Evolutionary conservation across 64 coral and sea anemone genomes (phyloP).

Genomic region (Trachythela sp.): DNA sequence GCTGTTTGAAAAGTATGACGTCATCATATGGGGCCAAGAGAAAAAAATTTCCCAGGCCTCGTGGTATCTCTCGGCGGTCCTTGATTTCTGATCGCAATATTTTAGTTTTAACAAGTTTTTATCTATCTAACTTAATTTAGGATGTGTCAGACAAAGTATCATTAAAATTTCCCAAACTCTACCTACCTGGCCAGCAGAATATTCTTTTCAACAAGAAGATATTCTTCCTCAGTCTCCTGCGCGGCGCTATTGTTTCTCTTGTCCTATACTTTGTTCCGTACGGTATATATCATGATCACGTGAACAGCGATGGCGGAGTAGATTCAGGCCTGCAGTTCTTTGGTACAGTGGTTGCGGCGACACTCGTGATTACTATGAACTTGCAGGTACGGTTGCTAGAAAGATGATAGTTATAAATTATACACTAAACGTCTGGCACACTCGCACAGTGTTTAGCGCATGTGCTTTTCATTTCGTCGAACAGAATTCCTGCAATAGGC

Average conservation of each 20-base stretch:
- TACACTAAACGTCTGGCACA: no score
- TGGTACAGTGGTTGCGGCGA: constrained; percentile 82
- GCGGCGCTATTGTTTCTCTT: constrained; percentile 72
- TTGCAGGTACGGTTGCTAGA: constrained; percentile 56
- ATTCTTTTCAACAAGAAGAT: constrained; percentile 95
- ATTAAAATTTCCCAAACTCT: constrained; percentile 62
- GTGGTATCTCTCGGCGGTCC: no score
- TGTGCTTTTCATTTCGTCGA: no score
- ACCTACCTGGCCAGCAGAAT: constrained; percentile 91
- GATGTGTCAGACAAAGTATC: constrained; percentile 75
- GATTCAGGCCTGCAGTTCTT: constrained; percentile 70
- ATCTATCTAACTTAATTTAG: constrained; percentile 37
- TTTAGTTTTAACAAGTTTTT: no score
- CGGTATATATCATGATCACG: constrained; percentile 47
- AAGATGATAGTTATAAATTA: not conserved
- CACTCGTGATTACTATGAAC: constrained; percentile 81
- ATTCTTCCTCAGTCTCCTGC: constrained; percentile 75
- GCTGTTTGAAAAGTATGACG: no score
- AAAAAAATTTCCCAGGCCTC: no score
- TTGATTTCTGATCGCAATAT: not conserved
- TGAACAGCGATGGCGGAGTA: constrained; percentile 51
- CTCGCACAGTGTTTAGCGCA: no score
- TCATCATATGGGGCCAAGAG: no score
- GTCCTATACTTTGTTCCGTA: constrained; percentile 77
- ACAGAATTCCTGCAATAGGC: no score